These are phyloP conservation scores for Aphis craccivora DNA, from an alignment of 1,140 invertebrate species.

Conservation along the genomic window DNA sequence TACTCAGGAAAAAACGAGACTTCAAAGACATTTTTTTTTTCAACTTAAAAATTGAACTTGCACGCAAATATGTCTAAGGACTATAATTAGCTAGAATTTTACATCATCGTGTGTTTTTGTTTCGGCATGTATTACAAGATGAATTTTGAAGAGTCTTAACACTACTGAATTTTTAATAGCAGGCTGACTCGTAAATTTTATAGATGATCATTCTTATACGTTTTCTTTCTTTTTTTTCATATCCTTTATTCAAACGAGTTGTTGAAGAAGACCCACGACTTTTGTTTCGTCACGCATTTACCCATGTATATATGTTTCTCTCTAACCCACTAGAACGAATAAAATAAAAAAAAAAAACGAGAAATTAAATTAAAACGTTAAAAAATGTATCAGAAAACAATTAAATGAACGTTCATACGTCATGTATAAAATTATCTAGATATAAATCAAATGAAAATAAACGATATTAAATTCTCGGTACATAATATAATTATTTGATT, in stretches of 20 bases:
- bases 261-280: not conserved
- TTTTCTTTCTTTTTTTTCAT: not conserved
- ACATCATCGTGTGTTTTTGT: not conserved
- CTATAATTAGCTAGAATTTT: not conserved
- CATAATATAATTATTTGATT: not conserved
- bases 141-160: not conserved
- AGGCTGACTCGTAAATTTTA: not conserved
- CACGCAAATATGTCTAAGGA: not conserved
- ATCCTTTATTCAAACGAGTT: not conserved
- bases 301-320: not conserved
- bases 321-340: not conserved
- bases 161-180: constrained; percentile 1
- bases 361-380: not conserved
- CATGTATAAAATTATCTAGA: not conserved
- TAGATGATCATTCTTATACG: not conserved
- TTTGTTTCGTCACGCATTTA: not conserved
- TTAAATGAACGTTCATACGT: not conserved
- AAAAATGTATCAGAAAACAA: not conserved
- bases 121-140: not conserved
- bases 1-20: not conserved
- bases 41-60: not conserved
- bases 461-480: not conserved
- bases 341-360: not conserved
- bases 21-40: constrained; percentile 9
- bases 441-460: not conserved